Base-by-base conservation (phyloP, 2,888 invertebrate genomes). In the Andrena hattorfiana region DNA sequence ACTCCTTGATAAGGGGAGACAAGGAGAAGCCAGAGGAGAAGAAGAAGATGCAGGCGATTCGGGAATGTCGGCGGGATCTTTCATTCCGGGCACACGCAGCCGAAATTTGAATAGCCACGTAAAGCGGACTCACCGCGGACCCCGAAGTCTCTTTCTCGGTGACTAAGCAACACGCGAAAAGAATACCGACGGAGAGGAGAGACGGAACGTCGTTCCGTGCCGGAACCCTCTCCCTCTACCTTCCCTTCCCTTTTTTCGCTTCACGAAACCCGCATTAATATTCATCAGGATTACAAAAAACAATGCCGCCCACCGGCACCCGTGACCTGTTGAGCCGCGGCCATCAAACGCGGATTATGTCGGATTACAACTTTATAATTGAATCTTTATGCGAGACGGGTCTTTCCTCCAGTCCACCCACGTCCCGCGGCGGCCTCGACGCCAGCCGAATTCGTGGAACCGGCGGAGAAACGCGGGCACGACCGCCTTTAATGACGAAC, bases 81-180 rank as follows among this genome's bases (percentile, higher is more conserved):
- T 91, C 90, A 92, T 92, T 92, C 92, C 86, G 88, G 87, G 91
- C 93, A 92, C 92, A 92, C 90, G 89, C 90, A 74, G 88, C 86
- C 86, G 88, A 91, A 92, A 93, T 92, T 93, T 93, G 92, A 92
- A 93, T 93, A 92, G 87, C 88, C 89, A 86, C 90, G 92, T 91
- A 90, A 90, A 90, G 90, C 89, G 91, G 91, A 91, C 91, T 91
- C 91, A 87, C 82, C 80, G 80, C 56, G 59, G 77, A 63, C 66
- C 76, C 77, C 66, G 83, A 75, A 32, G 79, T 81, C 83, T 83
- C 82, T 75, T 77, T 84, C 79, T 79, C 80, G 89, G 91, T 93
- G 93, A 93, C 92, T 93, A 91, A 93, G 90, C 91, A 86, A 89
- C 89, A 93, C 92, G 93, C 93, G 92, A 92, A 93, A 92, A 92